Conservation (phyloP, 2,113 vertebrate species). For the Thryonomys swinderianus region DNA sequence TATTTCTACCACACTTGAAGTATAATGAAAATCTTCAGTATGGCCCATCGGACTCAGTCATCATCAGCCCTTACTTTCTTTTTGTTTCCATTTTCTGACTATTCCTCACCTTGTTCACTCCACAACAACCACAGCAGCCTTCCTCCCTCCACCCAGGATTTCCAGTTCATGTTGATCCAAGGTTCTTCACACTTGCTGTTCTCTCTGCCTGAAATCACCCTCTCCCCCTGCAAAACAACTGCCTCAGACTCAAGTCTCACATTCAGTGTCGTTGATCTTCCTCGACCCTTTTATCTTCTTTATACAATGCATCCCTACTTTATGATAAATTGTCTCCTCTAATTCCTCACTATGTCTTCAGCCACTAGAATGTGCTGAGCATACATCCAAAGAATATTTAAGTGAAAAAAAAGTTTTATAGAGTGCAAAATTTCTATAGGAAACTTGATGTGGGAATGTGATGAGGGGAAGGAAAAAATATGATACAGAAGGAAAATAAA, state of each 20-base stretch:
- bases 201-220: not conserved
- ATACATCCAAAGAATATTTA: not conserved
- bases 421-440: no score
- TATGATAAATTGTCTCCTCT: not conserved
- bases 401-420: not conserved
- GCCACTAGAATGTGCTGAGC: not conserved
- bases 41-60: not conserved
- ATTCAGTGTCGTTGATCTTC: not conserved
- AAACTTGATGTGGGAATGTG: no score
- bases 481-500: no score
- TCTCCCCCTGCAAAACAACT: not conserved
- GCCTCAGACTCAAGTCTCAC: not conserved
- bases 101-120: not conserved
- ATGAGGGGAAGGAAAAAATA: no score
- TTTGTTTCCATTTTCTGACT: not conserved
- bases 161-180: not conserved
- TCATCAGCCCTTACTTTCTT: no score
- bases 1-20: not conserved
- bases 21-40: not conserved
- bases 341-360: not conserved
- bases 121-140: not conserved
- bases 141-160: not conserved
- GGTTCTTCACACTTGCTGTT: not conserved
- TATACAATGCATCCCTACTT: not conserved
- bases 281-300: not conserved